Conservation (phyloP, 1,140 invertebrate species). For the Caenorhabditis tropicalis region DNA sequence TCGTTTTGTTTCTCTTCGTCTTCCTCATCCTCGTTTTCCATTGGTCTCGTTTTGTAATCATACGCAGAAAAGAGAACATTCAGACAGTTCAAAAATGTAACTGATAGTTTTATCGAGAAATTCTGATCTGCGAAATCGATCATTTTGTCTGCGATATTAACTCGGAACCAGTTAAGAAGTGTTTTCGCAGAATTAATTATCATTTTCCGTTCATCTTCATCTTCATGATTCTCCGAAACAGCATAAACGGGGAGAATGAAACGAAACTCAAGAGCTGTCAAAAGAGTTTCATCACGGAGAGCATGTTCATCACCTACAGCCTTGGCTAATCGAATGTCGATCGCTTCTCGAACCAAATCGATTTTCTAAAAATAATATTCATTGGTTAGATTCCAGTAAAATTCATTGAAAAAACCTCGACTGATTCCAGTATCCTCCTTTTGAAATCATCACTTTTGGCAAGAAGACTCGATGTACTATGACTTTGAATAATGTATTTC, state of each 20-base stretch:
- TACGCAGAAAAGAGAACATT: not conserved
- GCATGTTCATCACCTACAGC: not conserved
- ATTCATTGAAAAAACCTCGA: not conserved
- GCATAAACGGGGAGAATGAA: not conserved
- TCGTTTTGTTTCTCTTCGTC: not conserved
- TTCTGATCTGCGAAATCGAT: not conserved
- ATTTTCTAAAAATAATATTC: not conserved
- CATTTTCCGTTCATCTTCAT: not conserved
- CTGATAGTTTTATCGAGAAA: not conserved
- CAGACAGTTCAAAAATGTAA: not conserved
- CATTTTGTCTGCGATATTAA: not conserved
- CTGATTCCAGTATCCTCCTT: not conserved
- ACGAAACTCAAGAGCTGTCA: not conserved
- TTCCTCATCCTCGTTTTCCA: slow-evolving; percentile 12
- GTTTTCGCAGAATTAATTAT: not conserved
- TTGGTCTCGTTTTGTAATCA: slow-evolving; percentile 4
- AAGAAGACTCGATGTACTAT: slow-evolving; percentile 7
- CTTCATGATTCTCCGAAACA: not conserved
- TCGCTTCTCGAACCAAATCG: not conserved
- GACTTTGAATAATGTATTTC: not conserved
- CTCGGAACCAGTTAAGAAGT: not conserved
- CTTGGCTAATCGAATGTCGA: not conserved
- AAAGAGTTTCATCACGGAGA: not conserved
- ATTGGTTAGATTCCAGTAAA: not conserved
- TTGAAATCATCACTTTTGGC: not conserved